Conservation (phyloP, 2,888 invertebrate genomes). For the Trachelus troglodyta region DNA sequence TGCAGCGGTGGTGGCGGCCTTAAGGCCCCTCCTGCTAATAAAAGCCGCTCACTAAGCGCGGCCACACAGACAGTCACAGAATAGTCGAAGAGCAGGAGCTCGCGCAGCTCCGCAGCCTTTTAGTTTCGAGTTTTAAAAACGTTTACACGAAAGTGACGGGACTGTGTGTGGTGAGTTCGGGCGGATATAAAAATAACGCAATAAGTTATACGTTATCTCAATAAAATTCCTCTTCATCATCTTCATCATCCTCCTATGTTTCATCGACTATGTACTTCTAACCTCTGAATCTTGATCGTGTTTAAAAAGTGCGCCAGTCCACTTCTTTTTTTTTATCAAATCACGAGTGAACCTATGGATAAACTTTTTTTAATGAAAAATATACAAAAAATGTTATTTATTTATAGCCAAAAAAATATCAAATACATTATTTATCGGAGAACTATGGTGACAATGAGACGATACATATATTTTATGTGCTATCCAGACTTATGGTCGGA, state of each 20-base stretch:
- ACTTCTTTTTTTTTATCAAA: not conserved
- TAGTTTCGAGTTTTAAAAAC: constrained; percentile 39
- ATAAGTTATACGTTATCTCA: not conserved
- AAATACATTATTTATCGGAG: not conserved
- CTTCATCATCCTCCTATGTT: not conserved
- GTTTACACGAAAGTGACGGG: constrained; percentile 15
- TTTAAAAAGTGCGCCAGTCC: not conserved
- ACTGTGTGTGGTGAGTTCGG: constrained; percentile 53
- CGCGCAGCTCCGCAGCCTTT: constrained; percentile 47
- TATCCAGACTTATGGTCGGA: not conserved
- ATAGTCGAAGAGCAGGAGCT: constrained; percentile 61
- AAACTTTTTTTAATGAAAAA: too few relatives aligned
- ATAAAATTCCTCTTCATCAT: not conserved
- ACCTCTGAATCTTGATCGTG: not conserved
- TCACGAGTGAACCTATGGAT: not conserved
- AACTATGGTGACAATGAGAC: not conserved
- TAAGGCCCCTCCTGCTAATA: constrained; percentile 65
- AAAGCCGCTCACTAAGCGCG: constrained; percentile 65
- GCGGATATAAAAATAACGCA: not conserved
- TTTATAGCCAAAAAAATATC: too few relatives aligned
- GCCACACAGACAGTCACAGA: constrained; percentile 65
- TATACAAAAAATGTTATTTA: too few relatives aligned
- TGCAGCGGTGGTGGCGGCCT: constrained; percentile 43
- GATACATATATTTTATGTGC: not conserved
- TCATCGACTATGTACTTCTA: not conserved